Conservation (phyloP, 2,797 vertebrate genomes). For the Acanthiza pusilla region DNA sequence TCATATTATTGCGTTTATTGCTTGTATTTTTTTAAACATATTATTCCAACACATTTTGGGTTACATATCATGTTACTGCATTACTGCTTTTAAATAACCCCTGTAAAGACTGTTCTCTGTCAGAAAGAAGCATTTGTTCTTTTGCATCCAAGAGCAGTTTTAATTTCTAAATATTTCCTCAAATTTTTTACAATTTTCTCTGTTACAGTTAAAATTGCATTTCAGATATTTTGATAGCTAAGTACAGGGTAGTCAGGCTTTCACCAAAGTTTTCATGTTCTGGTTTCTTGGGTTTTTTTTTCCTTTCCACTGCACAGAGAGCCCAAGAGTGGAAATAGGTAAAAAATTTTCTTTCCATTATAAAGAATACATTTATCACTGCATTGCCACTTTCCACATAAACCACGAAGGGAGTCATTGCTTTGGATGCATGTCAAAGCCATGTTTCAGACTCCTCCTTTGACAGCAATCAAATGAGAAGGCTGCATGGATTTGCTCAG, state of each 20-base stretch:
- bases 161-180: neutral
- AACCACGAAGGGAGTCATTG: neutral
- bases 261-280: neutral
- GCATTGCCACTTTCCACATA: neutral
- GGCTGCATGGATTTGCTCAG: neutral
- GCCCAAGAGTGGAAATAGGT: neutral
- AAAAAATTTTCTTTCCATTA: neutral
- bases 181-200: neutral
- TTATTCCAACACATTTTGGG: neutral
- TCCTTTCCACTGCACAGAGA: neutral
- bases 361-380: neutral
- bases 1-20: neutral
- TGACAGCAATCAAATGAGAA: neutral
- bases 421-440: neutral
- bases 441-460: neutral
- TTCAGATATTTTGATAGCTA: neutral
- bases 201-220: neutral
- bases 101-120: neutral
- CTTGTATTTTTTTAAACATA: neutral
- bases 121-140: neutral
- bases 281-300: neutral
- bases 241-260: neutral
- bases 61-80: neutral
- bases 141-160: neutral
- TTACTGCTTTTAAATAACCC: neutral